A percentile compares a stretch with the other conserved stretches of the same genome.
These are phyloP conservation scores for Tetragonula carbonaria DNA, from an alignment of 2,888 invertebrate genomes.

Conservation along the genomic window DNA sequence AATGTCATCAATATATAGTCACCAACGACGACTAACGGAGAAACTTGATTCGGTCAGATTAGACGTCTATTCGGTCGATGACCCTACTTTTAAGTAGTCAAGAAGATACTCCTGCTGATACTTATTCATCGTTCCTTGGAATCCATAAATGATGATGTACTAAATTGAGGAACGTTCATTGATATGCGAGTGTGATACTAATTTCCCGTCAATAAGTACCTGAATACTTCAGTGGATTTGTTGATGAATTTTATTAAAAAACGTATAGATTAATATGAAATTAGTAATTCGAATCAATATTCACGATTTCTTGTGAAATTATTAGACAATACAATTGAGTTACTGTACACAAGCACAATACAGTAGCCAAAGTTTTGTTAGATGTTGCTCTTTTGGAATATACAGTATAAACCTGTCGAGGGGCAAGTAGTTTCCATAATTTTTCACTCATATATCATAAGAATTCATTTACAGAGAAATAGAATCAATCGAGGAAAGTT, in stretches of 20 bases:
- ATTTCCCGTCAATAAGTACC: no score
- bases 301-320: no score
- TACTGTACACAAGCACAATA: not conserved
- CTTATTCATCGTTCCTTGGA: constrained; percentile 32
- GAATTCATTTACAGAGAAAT: not conserved
- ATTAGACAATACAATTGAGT: no score
- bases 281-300: no score
- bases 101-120: constrained; percentile 6
- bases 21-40: constrained; percentile 62
- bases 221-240: not conserved
- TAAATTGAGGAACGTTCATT: not conserved
- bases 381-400: not conserved
- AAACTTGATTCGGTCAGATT: constrained; percentile 65
- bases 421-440: not conserved
- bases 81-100: constrained; percentile 47
- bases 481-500: not conserved
- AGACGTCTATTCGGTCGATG: constrained; percentile 59
- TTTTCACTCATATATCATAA: not conserved
- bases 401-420: not conserved
- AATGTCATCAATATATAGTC: constrained; percentile 47
- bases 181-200: no score
- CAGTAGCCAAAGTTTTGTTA: not conserved
- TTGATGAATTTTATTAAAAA: not conserved
- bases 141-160: constrained; percentile 29
- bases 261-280: no score